These are phyloP conservation scores for Pectinophora gossypiella DNA, from an alignment of 1,140 invertebrate species.

Conservation along the genomic window DNA sequence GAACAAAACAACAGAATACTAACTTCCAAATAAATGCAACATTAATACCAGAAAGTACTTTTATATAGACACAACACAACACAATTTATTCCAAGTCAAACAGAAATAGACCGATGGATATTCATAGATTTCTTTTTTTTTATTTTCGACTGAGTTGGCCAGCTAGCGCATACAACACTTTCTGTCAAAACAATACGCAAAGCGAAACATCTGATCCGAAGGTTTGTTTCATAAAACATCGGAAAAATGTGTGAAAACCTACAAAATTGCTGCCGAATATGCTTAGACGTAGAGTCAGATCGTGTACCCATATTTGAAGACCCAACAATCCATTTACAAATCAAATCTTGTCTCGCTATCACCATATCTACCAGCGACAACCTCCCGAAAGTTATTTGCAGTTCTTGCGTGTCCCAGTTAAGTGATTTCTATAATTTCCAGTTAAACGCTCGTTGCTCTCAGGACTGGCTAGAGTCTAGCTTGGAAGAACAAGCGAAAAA, in stretches of 20 bases:
- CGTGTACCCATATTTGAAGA: slow-evolving; percentile 52
- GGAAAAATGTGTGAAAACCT: slow-evolving; percentile 43
- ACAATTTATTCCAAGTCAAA: too few relatives aligned
- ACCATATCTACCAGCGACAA: slow-evolving; percentile 38
- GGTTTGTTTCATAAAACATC: too few relatives aligned
- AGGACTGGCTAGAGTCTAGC: slow-evolving; percentile 62
- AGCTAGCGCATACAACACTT: too few relatives aligned
- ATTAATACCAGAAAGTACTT: too few relatives aligned
- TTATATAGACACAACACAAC: too few relatives aligned
- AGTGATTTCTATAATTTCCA: slow-evolving; percentile 64
- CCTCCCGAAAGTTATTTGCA: slow-evolving; percentile 53
- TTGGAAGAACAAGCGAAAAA: slow-evolving; percentile 47
- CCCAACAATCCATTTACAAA: slow-evolving; percentile 45
- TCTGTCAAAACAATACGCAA: too few relatives aligned
- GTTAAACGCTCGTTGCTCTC: slow-evolving; percentile 56
- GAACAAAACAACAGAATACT: too few relatives aligned
- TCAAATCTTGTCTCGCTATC: slow-evolving; percentile 56
- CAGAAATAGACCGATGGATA: too few relatives aligned
- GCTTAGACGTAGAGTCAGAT: slow-evolving; percentile 47
- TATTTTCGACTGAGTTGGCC: too few relatives aligned
- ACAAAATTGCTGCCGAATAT: slow-evolving; percentile 53
- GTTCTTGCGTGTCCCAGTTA: slow-evolving; percentile 47
- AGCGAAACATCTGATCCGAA: too few relatives aligned
- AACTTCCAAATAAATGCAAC: too few relatives aligned
- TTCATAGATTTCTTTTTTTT: too few relatives aligned